Percentiles rank a stretch among this genome's conserved stretches.
phyloP scores from a whole-genome alignment of 2,797 vertebrate genomes.

The Champsocephalus gunnari region DNA sequence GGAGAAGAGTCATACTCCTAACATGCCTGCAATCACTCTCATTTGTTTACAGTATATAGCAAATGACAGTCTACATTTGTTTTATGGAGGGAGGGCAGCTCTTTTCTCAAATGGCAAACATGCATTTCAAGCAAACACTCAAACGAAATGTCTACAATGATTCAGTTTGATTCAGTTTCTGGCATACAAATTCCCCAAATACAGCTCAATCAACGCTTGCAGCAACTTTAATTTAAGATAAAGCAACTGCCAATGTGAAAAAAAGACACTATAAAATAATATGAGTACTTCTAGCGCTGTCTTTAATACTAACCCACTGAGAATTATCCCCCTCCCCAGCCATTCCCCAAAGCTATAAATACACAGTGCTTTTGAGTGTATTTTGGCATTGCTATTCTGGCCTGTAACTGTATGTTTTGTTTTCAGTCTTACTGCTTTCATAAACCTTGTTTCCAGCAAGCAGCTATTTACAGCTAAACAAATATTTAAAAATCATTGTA shows the following conservation, averaged over 20 bases:
- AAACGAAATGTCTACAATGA: background rate
- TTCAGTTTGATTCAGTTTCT: background rate
- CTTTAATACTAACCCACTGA: background rate
- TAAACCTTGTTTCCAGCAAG: background rate
- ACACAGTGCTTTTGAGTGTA: background rate
- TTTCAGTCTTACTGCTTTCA: conserved; percentile 2
- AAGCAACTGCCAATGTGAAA: background rate
- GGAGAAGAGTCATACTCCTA: conserved; percentile 15
- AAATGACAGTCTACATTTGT: background rate
- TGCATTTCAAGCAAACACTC: background rate
- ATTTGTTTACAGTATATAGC: conserved; percentile 7
- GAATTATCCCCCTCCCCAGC: background rate
- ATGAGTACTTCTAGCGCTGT: background rate
- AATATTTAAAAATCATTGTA: background rate
- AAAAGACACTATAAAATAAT: background rate
- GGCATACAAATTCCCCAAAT: background rate
- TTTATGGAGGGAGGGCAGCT: background rate
- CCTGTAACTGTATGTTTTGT: background rate
- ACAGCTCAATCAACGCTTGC: background rate
- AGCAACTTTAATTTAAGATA: background rate
- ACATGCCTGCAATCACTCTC: conserved; percentile 3
- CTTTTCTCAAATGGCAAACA: background rate
- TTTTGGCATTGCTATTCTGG: background rate
- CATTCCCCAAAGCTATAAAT: background rate
- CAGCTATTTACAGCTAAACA: background rate